Conservation (phyloP, 2,888 invertebrate genomes). For the Liposcelis brunnea region DNA sequence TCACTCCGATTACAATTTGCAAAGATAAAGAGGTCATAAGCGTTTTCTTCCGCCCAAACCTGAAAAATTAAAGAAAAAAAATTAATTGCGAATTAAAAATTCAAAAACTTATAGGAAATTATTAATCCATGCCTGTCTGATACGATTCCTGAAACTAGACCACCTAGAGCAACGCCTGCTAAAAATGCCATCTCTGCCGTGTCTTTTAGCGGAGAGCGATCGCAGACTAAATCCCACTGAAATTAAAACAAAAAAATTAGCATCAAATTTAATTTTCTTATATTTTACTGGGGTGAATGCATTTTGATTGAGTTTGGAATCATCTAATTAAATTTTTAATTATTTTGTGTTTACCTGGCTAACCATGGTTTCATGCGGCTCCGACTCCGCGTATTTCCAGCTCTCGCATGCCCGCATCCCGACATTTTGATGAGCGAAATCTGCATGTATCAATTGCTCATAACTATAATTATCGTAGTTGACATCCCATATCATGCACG, state of each 20-base stretch:
- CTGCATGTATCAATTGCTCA: conserved; percentile 23
- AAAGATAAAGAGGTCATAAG: conserved; percentile 50
- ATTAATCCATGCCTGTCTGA: conserved; percentile 45
- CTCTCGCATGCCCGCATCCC: background rate
- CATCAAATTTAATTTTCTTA: background rate
- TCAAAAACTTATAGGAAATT: background rate
- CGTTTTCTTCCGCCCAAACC: conserved; percentile 57
- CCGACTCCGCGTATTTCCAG: background rate
- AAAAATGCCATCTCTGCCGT: conserved; percentile 63
- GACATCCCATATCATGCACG: conserved; percentile 37
- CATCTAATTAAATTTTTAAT: too few species aligned
- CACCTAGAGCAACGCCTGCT: conserved; percentile 57
- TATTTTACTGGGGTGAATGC: background rate
- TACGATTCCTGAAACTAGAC: conserved; percentile 58
- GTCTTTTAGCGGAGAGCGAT: conserved; percentile 46
- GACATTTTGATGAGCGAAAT: conserved; percentile 1
- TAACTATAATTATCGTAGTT: conserved; percentile 25
- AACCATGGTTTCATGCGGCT: background rate
- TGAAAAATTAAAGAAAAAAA: conserved; percentile 15
- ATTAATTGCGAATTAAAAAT: background rate
- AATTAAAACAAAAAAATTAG: conserved; percentile 10
- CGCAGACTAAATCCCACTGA: conserved; percentile 58
- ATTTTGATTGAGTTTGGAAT: too few species aligned
- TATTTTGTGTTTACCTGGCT: too few species aligned
- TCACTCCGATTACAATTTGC: conserved; percentile 45